These are phyloP conservation scores for Argyrosomus japonicus DNA, from an alignment of 2,113 vertebrate genomes.

Conservation along the genomic window DNA sequence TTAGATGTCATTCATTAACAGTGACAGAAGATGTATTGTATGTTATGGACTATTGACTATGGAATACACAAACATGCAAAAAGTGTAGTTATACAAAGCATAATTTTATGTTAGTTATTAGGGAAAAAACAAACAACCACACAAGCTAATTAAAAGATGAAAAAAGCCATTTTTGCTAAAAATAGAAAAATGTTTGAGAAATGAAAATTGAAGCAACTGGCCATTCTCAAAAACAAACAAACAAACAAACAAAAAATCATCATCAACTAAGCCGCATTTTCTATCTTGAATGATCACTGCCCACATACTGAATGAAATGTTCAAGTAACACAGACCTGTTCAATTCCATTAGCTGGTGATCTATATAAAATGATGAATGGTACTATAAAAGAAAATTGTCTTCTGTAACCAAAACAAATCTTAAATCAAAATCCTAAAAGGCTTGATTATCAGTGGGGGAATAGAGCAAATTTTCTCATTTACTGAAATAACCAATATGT, in stretches of 20 bases:
- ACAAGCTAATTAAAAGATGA: background rate
- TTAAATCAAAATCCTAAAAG: background rate
- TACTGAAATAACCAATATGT: background rate
- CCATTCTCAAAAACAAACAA: background rate
- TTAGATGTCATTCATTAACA: background rate
- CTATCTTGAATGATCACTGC: background rate
- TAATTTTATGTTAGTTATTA: background rate
- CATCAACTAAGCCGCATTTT: background rate
- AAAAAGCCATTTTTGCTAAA: background rate
- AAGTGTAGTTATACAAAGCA: background rate
- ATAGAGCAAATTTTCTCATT: background rate
- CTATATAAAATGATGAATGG: background rate
- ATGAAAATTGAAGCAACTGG: background rate
- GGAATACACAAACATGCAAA: background rate
- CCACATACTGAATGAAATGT: background rate
- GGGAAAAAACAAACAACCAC: background rate
- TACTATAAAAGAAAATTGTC: background rate
- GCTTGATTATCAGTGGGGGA: background rate
- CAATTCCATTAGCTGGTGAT: background rate
- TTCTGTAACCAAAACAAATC: background rate
- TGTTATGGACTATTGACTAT: background rate
- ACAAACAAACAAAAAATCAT: background rate
- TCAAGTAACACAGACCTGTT: background rate
- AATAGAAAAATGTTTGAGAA: background rate
- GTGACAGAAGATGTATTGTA: background rate